Conservation (phyloP, 2,797 vertebrate species). For the Smutsia gigantea region DNA sequence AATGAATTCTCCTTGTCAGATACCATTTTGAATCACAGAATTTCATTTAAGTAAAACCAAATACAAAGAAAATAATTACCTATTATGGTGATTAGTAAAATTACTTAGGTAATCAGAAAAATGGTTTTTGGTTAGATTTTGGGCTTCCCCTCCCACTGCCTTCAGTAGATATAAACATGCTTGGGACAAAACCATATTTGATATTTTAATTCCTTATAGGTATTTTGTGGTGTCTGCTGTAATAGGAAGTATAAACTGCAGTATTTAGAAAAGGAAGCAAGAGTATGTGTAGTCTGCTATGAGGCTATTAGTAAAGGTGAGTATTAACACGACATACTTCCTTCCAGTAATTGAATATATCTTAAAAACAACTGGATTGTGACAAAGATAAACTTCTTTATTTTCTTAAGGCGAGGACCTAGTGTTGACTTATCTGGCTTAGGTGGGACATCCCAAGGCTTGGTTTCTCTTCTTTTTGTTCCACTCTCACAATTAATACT, state of each 20-base stretch:
- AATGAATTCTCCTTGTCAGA: slow-evolving; percentile 38
- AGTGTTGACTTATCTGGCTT: slow-evolving; percentile 79
- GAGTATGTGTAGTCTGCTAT: slow-evolving; percentile 95
- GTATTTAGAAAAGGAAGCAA: slow-evolving; percentile 97
- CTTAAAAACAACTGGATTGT: slow-evolving; percentile 62
- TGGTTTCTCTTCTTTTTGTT: slow-evolving; percentile 80
- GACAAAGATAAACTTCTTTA: slow-evolving; percentile 76
- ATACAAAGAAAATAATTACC: slow-evolving; percentile 24
- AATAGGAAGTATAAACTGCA: slow-evolving; percentile 95
- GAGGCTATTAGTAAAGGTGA: slow-evolving; percentile 94
- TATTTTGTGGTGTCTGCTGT: slow-evolving; percentile 96
- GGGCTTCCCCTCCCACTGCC: too few relatives aligned
- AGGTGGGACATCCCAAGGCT: slow-evolving; percentile 76
- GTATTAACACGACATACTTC: slow-evolving; percentile 61
- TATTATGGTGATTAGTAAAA: slow-evolving; percentile 43
- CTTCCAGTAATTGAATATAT: slow-evolving; percentile 54
- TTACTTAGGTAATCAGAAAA: slow-evolving; percentile 32
- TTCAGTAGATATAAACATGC: background rate
- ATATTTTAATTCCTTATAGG: slow-evolving; percentile 86
- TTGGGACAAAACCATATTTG: slow-evolving; percentile 50
- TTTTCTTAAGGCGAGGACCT: slow-evolving; percentile 78
- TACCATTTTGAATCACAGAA: slow-evolving; percentile 11
- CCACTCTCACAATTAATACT: slow-evolving; percentile 77
- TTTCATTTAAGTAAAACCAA: slow-evolving; percentile 11
- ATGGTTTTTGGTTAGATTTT: background rate